Percentiles rank a stretch among this genome's conserved stretches.
Conservation (phyloP, 2,797 vertebrate genomes). For the Arnoldichthys spilopterus region DNA sequence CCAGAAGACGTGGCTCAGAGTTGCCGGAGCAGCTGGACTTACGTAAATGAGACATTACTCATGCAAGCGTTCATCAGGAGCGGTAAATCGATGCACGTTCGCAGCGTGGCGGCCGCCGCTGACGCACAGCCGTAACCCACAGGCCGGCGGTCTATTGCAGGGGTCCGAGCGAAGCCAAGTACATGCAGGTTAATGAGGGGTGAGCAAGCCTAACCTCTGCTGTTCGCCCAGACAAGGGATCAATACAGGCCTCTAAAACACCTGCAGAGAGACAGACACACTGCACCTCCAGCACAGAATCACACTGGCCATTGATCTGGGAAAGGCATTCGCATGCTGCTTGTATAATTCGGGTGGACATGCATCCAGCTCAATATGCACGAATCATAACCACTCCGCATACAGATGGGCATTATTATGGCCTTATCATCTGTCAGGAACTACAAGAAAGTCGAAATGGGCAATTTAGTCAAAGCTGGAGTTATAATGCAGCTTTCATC, state of each 20-base stretch:
- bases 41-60: conserved; percentile 44
- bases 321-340: neutral
- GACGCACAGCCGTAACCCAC: conserved; percentile 52
- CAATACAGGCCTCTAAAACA: conserved; percentile 47
- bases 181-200: conserved; percentile 63
- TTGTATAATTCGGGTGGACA: neutral
- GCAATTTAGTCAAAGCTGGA: neutral
- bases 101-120: conserved; percentile 50
- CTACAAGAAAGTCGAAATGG: neutral
- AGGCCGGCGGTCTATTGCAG: conserved; percentile 47
- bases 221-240: conserved; percentile 54
- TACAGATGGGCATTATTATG: neutral
- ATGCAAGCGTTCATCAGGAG: conserved; percentile 38
- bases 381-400: neutral
- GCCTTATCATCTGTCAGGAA: neutral
- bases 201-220: conserved; percentile 52
- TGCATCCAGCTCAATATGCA: neutral
- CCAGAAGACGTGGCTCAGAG: conserved; percentile 10
- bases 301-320: neutral
- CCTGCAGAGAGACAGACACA: conserved; percentile 38
- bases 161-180: conserved; percentile 51
- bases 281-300: neutral
- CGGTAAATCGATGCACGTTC: conserved; percentile 58
- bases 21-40: conserved; percentile 20
- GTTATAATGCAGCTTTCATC: conserved; percentile 11